A percentile compares a stretch with the other conserved stretches of the same genome.
phyloP scores from a whole-genome alignment of 2,888 invertebrate genomes.

The Chelonus formosanus region DNA sequence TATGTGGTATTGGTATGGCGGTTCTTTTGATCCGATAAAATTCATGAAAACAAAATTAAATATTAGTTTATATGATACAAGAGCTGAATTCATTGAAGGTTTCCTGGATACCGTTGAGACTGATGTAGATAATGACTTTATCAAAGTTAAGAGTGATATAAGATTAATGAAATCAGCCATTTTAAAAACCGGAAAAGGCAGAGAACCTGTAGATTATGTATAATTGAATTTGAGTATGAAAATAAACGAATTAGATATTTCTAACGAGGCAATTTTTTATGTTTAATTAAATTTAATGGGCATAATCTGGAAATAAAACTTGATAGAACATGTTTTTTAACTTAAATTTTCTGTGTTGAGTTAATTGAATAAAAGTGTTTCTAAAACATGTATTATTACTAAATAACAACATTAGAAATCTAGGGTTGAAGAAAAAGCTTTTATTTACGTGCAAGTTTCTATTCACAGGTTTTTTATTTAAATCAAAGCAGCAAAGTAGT shows the following conservation, averaged over 20 bases:
- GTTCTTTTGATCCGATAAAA: conserved; percentile 9
- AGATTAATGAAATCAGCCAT: conserved; percentile 29
- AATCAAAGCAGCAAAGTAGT: too few species aligned
- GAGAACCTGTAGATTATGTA: conserved; percentile 22
- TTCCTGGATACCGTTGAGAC: conserved; percentile 12
- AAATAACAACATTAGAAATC: too few species aligned
- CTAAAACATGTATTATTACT: too few species aligned
- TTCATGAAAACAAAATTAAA: conserved; percentile 5
- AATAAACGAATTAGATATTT: neutral
- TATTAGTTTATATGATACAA: conserved; percentile 10
- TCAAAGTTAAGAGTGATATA: conserved; percentile 21
- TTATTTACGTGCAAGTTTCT: too few species aligned
- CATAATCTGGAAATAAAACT: too few species aligned
- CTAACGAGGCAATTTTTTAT: neutral
- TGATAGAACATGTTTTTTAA: too few species aligned
- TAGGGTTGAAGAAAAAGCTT: too few species aligned
- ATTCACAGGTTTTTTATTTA: too few species aligned
- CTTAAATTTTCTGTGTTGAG: too few species aligned
- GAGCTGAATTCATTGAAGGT: conserved; percentile 18
- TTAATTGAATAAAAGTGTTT: too few species aligned
- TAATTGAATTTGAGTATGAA: neutral
- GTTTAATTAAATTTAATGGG: too few species aligned
- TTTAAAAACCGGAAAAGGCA: conserved; percentile 28
- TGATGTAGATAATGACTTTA: conserved; percentile 17
- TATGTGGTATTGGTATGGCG: conserved; percentile 22